Percentiles rank a stretch among this genome's conserved stretches.
Conservation (phyloP, 1,140 invertebrate species). For the Drosophila tsacasi region DNA sequence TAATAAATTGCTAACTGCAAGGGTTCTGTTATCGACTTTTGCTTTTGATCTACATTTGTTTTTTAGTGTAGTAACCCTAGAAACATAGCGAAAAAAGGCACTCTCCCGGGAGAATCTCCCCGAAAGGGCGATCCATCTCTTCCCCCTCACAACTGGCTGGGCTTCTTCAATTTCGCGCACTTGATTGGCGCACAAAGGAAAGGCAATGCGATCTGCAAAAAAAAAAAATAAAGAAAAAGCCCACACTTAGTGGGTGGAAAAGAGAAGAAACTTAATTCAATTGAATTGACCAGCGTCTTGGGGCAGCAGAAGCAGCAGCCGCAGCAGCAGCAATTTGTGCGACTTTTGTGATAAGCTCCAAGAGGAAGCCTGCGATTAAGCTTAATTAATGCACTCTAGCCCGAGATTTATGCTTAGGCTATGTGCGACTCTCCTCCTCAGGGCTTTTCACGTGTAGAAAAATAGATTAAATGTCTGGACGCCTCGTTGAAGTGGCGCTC, state of each 20-base stretch:
- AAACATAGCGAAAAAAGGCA: constrained; percentile 28
- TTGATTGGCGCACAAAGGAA: constrained; percentile 69
- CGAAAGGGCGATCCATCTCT: constrained; percentile 38
- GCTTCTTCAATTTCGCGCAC: constrained; percentile 48
- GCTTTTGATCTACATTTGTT: background rate
- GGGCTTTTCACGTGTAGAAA: constrained; percentile 39
- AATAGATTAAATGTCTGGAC: constrained; percentile 40
- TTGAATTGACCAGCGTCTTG: constrained; percentile 66
- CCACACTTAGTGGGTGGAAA: constrained; percentile 21
- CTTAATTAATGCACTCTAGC: constrained; percentile 73
- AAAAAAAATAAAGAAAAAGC: background rate
- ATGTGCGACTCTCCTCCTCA: constrained; percentile 9
- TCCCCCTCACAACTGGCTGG: constrained; percentile 2
- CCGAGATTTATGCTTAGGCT: constrained; percentile 46
- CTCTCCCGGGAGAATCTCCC: constrained; percentile 3
- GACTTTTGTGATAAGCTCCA: constrained; percentile 49
- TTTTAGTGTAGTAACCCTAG: constrained; percentile 44
- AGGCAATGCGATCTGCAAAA: constrained; percentile 61
- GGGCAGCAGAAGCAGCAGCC: constrained; percentile 17
- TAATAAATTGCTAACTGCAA: too few species aligned
- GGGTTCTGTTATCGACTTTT: too few species aligned
- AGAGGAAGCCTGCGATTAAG: constrained; percentile 79
- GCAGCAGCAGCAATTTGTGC: constrained; percentile 38
- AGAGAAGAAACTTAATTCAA: constrained; percentile 61
- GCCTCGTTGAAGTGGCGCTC: constrained; percentile 52